Evolutionary conservation across 1,140 invertebrate genomes (phyloP).

Genomic region (Brachionus koreanus): DNA sequence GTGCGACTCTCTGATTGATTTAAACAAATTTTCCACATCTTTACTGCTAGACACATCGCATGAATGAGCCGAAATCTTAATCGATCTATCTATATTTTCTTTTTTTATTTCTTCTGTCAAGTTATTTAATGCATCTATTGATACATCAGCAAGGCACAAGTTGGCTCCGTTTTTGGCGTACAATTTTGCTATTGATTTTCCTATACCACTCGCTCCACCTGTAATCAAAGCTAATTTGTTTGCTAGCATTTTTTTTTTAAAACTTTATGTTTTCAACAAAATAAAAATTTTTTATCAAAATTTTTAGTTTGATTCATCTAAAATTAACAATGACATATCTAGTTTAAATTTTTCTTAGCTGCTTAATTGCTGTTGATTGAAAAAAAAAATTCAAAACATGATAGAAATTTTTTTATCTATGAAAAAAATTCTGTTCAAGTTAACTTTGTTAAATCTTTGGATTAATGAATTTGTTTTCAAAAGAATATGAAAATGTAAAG

Average conservation of each 20-base stretch:
- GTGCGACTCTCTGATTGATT: background rate
- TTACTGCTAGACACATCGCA: conserved; percentile 6
- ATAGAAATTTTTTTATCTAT: too few relatives aligned
- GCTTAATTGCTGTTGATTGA: too few relatives aligned
- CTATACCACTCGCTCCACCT: conserved; percentile 10
- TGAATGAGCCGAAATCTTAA: background rate
- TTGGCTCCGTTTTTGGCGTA: background rate
- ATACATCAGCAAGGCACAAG: background rate
- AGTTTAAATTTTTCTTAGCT: too few relatives aligned
- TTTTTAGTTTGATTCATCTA: background rate
- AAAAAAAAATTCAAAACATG: too few relatives aligned
- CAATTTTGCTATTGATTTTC: background rate
- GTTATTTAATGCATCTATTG: background rate
- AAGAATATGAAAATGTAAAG: too few relatives aligned
- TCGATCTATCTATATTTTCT: background rate
- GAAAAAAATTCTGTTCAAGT: too few relatives aligned
- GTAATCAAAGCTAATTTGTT: conserved; percentile 22
- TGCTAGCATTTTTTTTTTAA: background rate
- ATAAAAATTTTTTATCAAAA: background rate
- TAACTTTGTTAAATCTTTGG: too few relatives aligned
- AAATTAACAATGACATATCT: too few relatives aligned
- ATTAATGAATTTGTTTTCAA: too few relatives aligned
- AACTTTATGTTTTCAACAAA: background rate
- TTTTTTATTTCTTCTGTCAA: background rate
- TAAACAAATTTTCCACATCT: background rate